A percentile compares a stretch with the other conserved stretches of the same genome.
Evolutionary conservation across 2,113 vertebrate genomes (phyloP).

Genomic region (Gymnocephalus cernua): DNA sequence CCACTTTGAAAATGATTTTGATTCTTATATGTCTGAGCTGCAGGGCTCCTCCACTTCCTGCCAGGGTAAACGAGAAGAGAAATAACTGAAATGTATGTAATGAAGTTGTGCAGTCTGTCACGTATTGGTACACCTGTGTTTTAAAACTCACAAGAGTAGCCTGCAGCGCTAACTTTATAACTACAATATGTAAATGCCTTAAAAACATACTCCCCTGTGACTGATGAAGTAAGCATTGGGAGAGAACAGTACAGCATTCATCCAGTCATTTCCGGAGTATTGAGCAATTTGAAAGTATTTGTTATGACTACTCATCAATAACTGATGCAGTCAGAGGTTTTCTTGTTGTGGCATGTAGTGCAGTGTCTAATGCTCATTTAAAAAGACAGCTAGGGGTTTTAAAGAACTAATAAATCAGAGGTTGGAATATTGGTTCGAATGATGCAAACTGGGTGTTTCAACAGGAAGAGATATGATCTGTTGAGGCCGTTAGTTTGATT

Average conservation of each 20-base stretch:
- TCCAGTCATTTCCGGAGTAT: conserved; percentile 53
- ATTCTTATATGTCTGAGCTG: conserved; percentile 13
- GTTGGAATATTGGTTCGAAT: conserved; percentile 12
- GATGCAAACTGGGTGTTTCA: conserved; percentile 31
- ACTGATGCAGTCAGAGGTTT: conserved; percentile 34
- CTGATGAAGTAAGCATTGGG: conserved; percentile 4
- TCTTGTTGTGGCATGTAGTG: conserved; percentile 60
- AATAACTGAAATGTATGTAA: conserved; percentile 10
- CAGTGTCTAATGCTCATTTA: conserved; percentile 9
- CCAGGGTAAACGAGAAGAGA: conserved; percentile 7
- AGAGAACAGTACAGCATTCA: conserved; percentile 27
- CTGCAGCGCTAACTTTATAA: conserved; percentile 10
- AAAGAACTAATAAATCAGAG: not conserved
- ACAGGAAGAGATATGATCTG: not conserved
- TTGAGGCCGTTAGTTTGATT: conserved; percentile 19
- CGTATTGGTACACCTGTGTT: conserved; percentile 2
- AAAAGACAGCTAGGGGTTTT: conserved; percentile 16
- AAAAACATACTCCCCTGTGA: not conserved
- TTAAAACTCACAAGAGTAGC: not conserved
- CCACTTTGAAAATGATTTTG: conserved; percentile 4
- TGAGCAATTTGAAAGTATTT: conserved; percentile 62
- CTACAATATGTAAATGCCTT: conserved; percentile 11
- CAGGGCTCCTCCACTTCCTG: not conserved
- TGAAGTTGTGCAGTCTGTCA: conserved; percentile 3
- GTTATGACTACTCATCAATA: conserved; percentile 40